These are phyloP conservation scores for Sciurus niger DNA, from an alignment of 2,113 vertebrate genomes.

Conservation along the genomic window DNA sequence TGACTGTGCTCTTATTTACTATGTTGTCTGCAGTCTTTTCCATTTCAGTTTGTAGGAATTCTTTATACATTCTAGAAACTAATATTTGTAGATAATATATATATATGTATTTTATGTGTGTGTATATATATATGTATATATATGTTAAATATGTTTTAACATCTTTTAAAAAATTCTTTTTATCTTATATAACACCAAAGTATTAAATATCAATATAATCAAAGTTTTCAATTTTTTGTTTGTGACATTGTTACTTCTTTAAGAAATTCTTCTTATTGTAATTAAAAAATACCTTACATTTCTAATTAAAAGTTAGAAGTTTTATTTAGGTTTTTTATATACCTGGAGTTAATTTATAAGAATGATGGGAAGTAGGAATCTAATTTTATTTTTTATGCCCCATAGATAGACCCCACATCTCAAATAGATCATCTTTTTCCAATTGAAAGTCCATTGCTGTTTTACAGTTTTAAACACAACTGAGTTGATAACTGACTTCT, in stretches of 20 bases:
- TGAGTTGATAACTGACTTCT: background rate
- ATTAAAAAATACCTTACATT: background rate
- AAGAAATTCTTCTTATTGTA: background rate
- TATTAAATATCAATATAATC: background rate
- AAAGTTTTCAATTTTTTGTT: background rate
- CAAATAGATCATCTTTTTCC: background rate
- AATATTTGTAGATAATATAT: background rate
- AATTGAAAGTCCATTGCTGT: background rate
- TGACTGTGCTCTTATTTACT: background rate
- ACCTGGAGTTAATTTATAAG: background rate
- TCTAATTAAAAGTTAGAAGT: background rate
- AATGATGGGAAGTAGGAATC: background rate
- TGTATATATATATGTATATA: background rate
- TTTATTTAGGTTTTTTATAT: background rate
- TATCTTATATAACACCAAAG: background rate
- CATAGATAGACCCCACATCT: background rate
- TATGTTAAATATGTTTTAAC: background rate
- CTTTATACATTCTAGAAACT: background rate
- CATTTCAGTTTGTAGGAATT: background rate
- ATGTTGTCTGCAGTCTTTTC: background rate
- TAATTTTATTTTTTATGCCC: conserved; percentile 1
- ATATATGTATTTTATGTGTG: too few species aligned
- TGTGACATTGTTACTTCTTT: background rate
- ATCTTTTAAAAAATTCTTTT: background rate
- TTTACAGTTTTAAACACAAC: background rate